phyloP scores from a whole-genome alignment of 2,113 vertebrate species.

The Nothobranchius kuhntae region DNA sequence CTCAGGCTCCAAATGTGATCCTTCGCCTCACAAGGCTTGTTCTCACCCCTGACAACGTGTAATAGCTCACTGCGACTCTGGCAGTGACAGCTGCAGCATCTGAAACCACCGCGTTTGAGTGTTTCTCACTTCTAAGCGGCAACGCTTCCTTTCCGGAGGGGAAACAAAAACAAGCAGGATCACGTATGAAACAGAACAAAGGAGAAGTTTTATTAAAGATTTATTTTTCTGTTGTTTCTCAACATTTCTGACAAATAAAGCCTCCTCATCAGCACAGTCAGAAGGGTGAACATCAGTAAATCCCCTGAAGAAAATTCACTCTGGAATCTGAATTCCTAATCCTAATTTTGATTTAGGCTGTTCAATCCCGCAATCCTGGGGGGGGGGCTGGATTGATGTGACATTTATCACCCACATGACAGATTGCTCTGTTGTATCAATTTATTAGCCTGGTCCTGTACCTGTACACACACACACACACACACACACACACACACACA shows the following conservation, averaged over 20 bases:
- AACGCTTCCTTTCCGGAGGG: background rate
- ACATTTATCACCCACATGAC: conserved; percentile 5
- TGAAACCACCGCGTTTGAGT: background rate
- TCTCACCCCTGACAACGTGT: background rate
- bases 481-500: too few species aligned
- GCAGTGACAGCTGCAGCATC: background rate
- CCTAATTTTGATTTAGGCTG: background rate
- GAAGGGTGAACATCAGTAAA: background rate
- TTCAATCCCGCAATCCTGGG: background rate
- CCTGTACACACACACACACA: too few species aligned
- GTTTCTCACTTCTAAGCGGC: background rate
- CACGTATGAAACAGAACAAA: background rate
- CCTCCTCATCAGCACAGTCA: background rate
- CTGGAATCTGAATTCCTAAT: conserved; percentile 16
- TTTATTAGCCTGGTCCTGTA: background rate
- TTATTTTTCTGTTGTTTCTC: background rate
- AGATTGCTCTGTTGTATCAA: background rate
- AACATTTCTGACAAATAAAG: conserved; percentile 14
- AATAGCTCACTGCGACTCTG: background rate
- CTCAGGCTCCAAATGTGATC: background rate
- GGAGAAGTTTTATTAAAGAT: background rate
- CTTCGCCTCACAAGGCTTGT: background rate
- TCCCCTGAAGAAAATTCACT: background rate
- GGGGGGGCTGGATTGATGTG: background rate
- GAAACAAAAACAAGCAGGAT: background rate